A percentile compares a stretch with the other conserved stretches of the same genome.
Conservation (phyloP, 2,888 invertebrate species). For the Drosophila emarginata region DNA sequence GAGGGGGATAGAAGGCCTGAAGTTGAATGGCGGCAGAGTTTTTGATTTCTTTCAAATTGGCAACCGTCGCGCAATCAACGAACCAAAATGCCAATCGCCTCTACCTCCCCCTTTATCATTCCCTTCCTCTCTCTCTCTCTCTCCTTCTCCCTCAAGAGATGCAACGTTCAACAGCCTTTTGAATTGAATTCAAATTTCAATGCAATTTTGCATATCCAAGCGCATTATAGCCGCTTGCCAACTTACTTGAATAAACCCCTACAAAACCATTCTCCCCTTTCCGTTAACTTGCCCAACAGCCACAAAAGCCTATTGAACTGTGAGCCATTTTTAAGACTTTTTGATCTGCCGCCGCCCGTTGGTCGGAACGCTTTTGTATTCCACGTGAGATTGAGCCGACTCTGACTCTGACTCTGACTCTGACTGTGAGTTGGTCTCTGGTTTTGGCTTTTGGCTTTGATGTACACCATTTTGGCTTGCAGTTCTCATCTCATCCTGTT, state of each 20-base stretch:
- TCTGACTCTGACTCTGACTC: conserved; percentile 1
- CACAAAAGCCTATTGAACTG: conserved; percentile 76
- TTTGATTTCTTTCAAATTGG: conserved; percentile 79
- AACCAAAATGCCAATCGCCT: conserved; percentile 41
- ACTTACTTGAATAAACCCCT: conserved; percentile 63
- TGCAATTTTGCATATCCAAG: conserved; percentile 81
- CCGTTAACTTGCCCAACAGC: conserved; percentile 1
- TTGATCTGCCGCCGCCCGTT: conserved; percentile 70
- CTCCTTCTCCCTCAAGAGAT: not conserved
- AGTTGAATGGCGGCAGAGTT: conserved; percentile 58
- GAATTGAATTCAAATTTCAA: conserved; percentile 82
- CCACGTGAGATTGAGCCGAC: conserved; percentile 59
- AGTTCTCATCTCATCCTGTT: conserved; percentile 23
- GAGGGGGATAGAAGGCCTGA: conserved; percentile 30
- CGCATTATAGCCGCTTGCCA: conserved; percentile 78
- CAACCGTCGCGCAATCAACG: conserved; percentile 69
- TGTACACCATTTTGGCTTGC: conserved; percentile 65
- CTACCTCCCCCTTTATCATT: not conserved
- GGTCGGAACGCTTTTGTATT: conserved; percentile 52
- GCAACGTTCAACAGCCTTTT: conserved; percentile 60
- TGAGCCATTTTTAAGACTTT: conserved; percentile 54
- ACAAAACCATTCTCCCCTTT: conserved; percentile 9
- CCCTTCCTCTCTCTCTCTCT: conserved; percentile 1
- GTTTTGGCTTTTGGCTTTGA: conserved; percentile 44
- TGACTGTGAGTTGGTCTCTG: not conserved